Evolutionary conservation across 2,797 vertebrate species (phyloP).

Genomic region (Menidia menidia): DNA sequence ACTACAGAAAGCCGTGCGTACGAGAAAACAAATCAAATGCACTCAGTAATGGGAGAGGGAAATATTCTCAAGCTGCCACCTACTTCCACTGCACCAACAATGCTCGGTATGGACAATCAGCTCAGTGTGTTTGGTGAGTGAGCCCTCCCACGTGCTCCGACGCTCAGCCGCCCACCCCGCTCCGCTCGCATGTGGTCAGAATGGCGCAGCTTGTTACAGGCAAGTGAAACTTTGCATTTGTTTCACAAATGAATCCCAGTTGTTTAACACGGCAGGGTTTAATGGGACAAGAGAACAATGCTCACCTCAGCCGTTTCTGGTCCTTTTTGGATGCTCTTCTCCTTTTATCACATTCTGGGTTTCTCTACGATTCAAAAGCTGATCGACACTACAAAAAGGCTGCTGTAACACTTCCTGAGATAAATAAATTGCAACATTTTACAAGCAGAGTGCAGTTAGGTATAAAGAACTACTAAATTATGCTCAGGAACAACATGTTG

Average conservation of each 20-base stretch:
- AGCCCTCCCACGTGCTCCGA: slow-evolving; percentile 18
- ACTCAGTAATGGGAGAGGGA: background rate
- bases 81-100: slow-evolving; percentile 22
- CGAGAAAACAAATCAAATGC: slow-evolving; percentile 1
- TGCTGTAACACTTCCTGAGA: background rate
- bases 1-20: background rate
- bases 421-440: too few species aligned
- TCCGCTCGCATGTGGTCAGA: slow-evolving; percentile 4
- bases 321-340: background rate
- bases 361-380: background rate
- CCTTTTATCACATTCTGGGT: background rate
- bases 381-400: background rate
- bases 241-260: background rate
- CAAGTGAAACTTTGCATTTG: background rate
- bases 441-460: too few species aligned
- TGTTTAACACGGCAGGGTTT: background rate
- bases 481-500: background rate
- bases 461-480: too few species aligned
- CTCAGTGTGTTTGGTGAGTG: slow-evolving; percentile 17
- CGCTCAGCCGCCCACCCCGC: background rate
- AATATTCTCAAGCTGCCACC: background rate
- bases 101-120: slow-evolving; percentile 25
- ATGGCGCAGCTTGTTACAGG: background rate
- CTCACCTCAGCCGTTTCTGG: background rate
- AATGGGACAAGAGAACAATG: background rate